Conservation (phyloP, 2,797 vertebrate species). For the Fundulus diaphanus region DNA sequence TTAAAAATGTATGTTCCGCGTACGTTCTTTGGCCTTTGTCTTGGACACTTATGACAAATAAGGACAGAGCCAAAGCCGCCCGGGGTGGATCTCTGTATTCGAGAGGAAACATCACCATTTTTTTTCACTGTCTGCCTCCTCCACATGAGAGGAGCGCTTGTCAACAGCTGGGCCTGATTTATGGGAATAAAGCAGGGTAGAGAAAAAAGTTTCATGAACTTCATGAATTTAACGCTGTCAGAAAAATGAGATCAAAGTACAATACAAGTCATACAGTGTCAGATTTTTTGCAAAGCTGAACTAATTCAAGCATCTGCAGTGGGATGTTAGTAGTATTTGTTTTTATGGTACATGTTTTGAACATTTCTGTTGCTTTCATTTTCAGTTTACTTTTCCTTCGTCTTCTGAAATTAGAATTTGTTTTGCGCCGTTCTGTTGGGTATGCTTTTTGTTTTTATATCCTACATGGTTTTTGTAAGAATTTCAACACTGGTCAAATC, state of each 20-base stretch:
- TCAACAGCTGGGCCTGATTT: constrained; percentile 47
- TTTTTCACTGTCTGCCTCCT: constrained; percentile 38
- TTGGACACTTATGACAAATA: constrained; percentile 79
- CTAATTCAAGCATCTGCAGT: neutral
- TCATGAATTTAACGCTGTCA: neutral
- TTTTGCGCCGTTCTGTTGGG: neutral
- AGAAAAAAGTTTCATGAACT: constrained; percentile 3
- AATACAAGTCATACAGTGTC: neutral
- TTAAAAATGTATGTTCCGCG: constrained; percentile 81
- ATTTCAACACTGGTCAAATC: neutral
- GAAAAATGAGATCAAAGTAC: constrained; percentile 16
- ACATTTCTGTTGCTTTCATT: neutral
- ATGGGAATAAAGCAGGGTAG: constrained; percentile 26
- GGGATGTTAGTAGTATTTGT: neutral
- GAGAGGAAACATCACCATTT: constrained; percentile 61
- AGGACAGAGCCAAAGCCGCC: constrained; percentile 64
- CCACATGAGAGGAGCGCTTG: constrained; percentile 36
- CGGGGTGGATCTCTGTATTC: constrained; percentile 58
- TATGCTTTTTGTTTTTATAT: constrained; percentile 2
- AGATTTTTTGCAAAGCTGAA: neutral
- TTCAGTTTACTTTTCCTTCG: neutral
- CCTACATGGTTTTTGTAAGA: neutral
- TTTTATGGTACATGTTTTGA: neutral
- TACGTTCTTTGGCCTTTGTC: constrained; percentile 76
- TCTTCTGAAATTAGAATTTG: neutral